phyloP scores from a whole-genome alignment of 2,888 invertebrate genomes.

The Himalopsyche anomala region DNA sequence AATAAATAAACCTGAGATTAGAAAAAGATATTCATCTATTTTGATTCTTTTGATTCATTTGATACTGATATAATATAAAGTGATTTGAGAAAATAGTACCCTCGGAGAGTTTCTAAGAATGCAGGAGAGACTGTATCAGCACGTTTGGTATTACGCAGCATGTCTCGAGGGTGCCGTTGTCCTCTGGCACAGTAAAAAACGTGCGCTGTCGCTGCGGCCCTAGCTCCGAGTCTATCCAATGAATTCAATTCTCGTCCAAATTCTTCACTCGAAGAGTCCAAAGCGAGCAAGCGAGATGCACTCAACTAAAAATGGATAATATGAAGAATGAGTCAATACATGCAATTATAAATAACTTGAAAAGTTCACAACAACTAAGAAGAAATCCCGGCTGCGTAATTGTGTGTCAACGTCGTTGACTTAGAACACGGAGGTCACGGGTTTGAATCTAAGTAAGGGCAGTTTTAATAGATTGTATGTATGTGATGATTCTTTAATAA shows the following conservation, averaged over 20 bases:
- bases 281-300: conserved; percentile 80
- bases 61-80: background rate
- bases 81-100: conserved; percentile 64
- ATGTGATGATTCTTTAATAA: too few species aligned
- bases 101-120: conserved; percentile 77
- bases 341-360: too few species aligned
- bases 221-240: conserved; percentile 90
- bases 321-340: background rate
- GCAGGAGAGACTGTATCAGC: conserved; percentile 73
- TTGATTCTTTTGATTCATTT: background rate
- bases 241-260: conserved; percentile 88
- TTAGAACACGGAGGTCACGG: too few species aligned
- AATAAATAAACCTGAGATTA: background rate
- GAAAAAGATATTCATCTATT: background rate
- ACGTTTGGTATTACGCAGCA: conserved; percentile 85
- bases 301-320: conserved; percentile 67
- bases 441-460: too few species aligned
- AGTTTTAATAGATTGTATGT: too few species aligned
- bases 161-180: conserved; percentile 86
- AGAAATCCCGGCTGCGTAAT: too few species aligned
- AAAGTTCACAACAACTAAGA: too few species aligned
- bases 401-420: too few species aligned
- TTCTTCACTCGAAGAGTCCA: conserved; percentile 83
- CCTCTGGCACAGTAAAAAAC: conserved; percentile 95
- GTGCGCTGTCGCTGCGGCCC: conserved; percentile 94